These are phyloP conservation scores for Apoda limacodes DNA, from an alignment of 2,888 invertebrate species.

Conservation along the genomic window DNA sequence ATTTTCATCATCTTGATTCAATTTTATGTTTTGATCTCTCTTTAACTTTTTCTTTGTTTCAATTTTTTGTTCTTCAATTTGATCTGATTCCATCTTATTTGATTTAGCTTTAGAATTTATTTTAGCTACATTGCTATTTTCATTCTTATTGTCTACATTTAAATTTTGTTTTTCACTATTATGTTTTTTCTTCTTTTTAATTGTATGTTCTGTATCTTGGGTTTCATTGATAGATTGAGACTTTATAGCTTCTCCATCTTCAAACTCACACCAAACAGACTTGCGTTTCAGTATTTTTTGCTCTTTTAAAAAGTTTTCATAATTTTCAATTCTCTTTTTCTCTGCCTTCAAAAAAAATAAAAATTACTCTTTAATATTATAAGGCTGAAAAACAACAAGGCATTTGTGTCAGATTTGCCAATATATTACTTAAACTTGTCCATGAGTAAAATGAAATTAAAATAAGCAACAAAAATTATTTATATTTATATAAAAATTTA, in stretches of 20 bases:
- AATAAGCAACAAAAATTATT: no score
- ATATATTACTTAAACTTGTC: no score
- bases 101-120: conserved; percentile 9
- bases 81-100: conserved; percentile 22
- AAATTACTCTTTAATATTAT: no score
- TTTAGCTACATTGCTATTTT: conserved; percentile 1
- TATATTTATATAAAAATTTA: no score
- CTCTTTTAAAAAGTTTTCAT: conserved; percentile 63
- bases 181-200: conserved; percentile 3
- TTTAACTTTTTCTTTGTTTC: conserved; percentile 21
- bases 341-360: conserved; percentile 60
- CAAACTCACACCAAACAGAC: conserved; percentile 70
- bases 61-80: conserved; percentile 13
- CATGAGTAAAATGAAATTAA: no score
- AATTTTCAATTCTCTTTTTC: conserved; percentile 58
- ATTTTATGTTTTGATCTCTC: conserved; percentile 19
- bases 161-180: not conserved
- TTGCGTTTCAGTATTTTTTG: conserved; percentile 52
- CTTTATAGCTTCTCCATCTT: conserved; percentile 39
- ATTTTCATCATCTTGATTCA: conserved; percentile 2
- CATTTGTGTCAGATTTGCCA: no score
- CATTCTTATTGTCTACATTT: conserved; percentile 1
- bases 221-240: conserved; percentile 7
- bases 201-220: not conserved
- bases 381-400: no score